Conservation (phyloP, 37 sponge, comb jelly and placozoan species). For the Agelas oroides region DNA sequence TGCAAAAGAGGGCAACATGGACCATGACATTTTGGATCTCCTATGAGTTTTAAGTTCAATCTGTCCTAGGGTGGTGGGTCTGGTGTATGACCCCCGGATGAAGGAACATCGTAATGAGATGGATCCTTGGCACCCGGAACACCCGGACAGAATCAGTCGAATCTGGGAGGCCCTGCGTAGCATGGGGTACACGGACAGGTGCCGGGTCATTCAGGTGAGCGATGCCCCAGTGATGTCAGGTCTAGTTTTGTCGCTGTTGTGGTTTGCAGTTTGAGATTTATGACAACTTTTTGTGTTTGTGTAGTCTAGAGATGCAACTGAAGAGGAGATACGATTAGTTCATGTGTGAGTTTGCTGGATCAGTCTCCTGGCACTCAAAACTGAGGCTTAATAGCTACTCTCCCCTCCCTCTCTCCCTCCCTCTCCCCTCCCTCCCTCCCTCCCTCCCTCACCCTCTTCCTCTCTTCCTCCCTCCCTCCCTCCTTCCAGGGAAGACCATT, state of each 20-base stretch:
- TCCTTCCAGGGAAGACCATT: conserved; percentile 46
- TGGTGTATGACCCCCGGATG: conserved; percentile 83
- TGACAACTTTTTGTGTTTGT: not conserved
- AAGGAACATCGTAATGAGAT: conserved; percentile 51
- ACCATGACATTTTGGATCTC: too few species aligned
- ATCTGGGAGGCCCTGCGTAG: conserved; percentile 61
- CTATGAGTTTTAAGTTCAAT: too few species aligned
- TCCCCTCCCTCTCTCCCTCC: not conserved
- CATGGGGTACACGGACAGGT: conserved; percentile 44
- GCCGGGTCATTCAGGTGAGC: conserved; percentile 62
- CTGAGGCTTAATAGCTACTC: too few species aligned
- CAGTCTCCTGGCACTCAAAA: not conserved
- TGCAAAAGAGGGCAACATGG: too few species aligned
- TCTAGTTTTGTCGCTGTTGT: too few species aligned
- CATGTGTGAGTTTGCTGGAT: conserved; percentile 51
- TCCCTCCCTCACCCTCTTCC: too few species aligned
- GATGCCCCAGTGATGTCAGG: too few species aligned
- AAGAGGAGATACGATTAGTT: conserved; percentile 66
- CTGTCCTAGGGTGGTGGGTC: too few species aligned
- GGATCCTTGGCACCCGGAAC: conserved; percentile 74
- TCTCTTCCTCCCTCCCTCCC: not conserved
- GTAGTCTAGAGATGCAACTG: conserved; percentile 69
- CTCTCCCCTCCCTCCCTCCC: too few species aligned
- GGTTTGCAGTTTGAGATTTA: too few species aligned
- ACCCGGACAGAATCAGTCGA: conserved; percentile 72